phyloP scores from a whole-genome alignment of 1,140 invertebrate species.

The Arctopsyche grandis region DNA sequence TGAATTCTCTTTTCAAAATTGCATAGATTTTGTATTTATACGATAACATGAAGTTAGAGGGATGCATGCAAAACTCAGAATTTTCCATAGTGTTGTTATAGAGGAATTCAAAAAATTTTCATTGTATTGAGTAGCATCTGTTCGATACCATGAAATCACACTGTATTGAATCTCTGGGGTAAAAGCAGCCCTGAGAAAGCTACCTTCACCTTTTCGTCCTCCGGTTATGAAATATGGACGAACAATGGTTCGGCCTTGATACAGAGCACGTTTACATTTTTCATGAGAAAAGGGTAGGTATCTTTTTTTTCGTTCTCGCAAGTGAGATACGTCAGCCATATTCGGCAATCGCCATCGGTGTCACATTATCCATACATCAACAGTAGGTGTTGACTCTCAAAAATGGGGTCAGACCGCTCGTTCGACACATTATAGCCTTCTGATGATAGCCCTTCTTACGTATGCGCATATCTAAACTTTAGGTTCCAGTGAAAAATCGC shows the following conservation, averaged over 20 bases:
- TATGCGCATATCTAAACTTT: conserved; percentile 8
- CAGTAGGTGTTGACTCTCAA: not conserved
- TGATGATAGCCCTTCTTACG: not conserved
- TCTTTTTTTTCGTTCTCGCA: not conserved
- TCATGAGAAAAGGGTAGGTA: conserved; percentile 4
- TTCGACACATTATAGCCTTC: conserved; percentile 1
- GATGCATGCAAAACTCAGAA: no score
- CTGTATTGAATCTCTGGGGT: not conserved
- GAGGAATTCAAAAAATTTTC: no score
- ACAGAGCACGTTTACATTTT: conserved; percentile 16
- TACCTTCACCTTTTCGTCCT: not conserved
- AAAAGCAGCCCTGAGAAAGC: not conserved
- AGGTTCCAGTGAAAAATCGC: not conserved
- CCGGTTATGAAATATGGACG: conserved; percentile 26
- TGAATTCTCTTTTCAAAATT: no score
- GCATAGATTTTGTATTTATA: no score
- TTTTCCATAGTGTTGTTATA: no score
- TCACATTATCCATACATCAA: conserved; percentile 21
- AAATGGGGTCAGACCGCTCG: not conserved
- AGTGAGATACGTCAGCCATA: conserved; percentile 21
- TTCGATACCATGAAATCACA: not conserved
- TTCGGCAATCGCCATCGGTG: conserved; percentile 21
- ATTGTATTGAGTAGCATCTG: no score
- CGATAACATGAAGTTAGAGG: no score
- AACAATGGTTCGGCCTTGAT: not conserved